phyloP scores from a whole-genome alignment of 2,888 invertebrate genomes.

The Polydrusus cervinus region DNA sequence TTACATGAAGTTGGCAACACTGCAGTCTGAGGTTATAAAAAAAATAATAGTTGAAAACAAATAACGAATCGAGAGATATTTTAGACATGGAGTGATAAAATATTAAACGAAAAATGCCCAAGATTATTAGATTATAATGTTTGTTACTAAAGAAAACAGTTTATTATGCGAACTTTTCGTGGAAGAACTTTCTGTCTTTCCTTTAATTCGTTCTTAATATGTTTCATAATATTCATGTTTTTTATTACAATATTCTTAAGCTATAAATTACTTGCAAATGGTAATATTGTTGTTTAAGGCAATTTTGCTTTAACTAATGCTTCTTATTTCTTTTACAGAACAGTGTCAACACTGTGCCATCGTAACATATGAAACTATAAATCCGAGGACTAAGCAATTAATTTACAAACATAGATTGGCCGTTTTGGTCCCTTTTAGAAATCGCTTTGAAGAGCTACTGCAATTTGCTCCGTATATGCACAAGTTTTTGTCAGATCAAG shows the following conservation, averaged over 20 bases:
- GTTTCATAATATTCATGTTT: constrained; percentile 62
- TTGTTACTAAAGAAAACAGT: not conserved
- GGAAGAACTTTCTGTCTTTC: constrained; percentile 51
- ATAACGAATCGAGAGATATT: not conserved
- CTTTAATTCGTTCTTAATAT: constrained; percentile 58
- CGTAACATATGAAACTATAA: constrained; percentile 45
- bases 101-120: not conserved
- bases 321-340: constrained; percentile 58
- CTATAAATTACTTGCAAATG: constrained; percentile 65
- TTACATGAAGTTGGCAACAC: too few species aligned
- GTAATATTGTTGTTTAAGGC: constrained; percentile 56
- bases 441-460: constrained; percentile 96
- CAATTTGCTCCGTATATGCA: constrained; percentile 94
- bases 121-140: constrained; percentile 9
- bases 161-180: constrained; percentile 38
- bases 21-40: too few species aligned
- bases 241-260: constrained; percentile 62
- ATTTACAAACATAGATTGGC: constrained; percentile 78
- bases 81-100: not conserved
- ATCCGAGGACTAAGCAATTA: constrained; percentile 14
- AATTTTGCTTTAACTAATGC: not conserved
- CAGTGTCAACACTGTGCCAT: constrained; percentile 63
- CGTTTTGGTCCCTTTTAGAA: constrained; percentile 94
- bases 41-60: not conserved
- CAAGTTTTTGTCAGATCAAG: constrained; percentile 85